Base-by-base conservation (phyloP, 2,888 invertebrate genomes). In the Eudemis profundana region DNA sequence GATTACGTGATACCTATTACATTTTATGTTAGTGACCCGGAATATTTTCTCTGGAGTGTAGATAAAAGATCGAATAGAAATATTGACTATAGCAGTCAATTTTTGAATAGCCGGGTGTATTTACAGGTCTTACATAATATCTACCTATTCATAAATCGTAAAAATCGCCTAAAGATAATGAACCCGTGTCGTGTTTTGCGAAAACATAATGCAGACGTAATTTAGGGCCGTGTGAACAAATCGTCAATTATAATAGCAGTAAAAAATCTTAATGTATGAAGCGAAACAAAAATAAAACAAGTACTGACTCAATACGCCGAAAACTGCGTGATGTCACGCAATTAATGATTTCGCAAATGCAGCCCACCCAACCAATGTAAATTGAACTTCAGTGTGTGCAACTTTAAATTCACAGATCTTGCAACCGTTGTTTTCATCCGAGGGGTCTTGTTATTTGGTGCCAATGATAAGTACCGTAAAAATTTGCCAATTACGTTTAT, bases 301-400 rank as follows among this genome's bases (percentile, higher is more conserved):
- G 51, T 57, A 57, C 42, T 44, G 17, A 46, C 61, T 36, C 44
- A 40, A 50, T 66, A 62, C 54, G 44, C 50, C 54, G 59, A 68
- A 65, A 62, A 51, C 53, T 61, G 62, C 68, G 62, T 62, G 69
- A 66, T 70, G 65, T 67, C 67, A 67, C 66, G 70, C 70, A 67
- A 69, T 70, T 65, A 64, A 33, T 33, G 27, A 50, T 42, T 64
- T 15, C 21, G 36, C 62, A 19, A 10, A 62, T 14, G 27, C 51
- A 29, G 5, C 10, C 40, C n/a, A 49, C 60, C 10, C 40, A 17
- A 49, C 60, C 53, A 64, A 23, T 19, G 7, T 49, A 23, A 33
- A 17, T 10, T 33, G 64, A 60, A 5, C 53, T 27, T 49, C 33
- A 10, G 29, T 19, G 19, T 10, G 29, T 60, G 51, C 46, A 60